Evolutionary conservation across 2,113 vertebrate genomes (phyloP), one percentile per base, ranked within the genome.

Genomic region (Craseonycteris thonglongyai): DNA sequence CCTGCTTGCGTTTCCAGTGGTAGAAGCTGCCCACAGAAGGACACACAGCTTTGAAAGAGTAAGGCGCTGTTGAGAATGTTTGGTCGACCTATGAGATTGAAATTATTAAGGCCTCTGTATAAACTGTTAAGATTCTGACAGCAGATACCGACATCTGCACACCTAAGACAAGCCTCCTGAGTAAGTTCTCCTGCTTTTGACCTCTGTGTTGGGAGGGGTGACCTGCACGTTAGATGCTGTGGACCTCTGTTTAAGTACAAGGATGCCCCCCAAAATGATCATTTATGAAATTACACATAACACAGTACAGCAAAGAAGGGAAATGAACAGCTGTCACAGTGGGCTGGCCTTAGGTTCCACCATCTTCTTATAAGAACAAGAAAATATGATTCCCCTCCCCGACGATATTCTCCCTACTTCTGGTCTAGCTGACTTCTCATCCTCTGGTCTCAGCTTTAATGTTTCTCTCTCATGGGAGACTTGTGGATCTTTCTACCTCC

Each of bases 211-310:
- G 82, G 69, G n/a, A 21, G n/a, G 4, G 7, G 71, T 51, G 45
- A 4, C 12, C 24, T 65, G 26, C 5, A 22, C 1, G 45, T 11
- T 54, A 38, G 13, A 76, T 33, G 58, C 6, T 18, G 35, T 15
- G 26, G n/a, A 33, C 7, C 9, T 21, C n/a, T 5, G 8, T 7
- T 26, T 42, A 26, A 14, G 26, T 10, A 33, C 28, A 12, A 47
- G 58, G 42, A 42, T 0, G 0, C 42, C 45, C 24, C 1, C n/a
- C n/a, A n/a, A n/a, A n/a, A n/a, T n/a, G n/a, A n/a, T 76, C 5
- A 1, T 22, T 38, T 30, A 58, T 30, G n/a, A 49, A 65, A 21
- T 26, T 11, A 8, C 24, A 3, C 33, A 22, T 15, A 6, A 15
- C 6, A 1, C 24, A 30, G n/a, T 40, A n/a, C 7, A 7, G 45